Evolutionary conservation across 2,797 vertebrate species (phyloP).

Genomic region (Urophycis tenuis): DNA sequence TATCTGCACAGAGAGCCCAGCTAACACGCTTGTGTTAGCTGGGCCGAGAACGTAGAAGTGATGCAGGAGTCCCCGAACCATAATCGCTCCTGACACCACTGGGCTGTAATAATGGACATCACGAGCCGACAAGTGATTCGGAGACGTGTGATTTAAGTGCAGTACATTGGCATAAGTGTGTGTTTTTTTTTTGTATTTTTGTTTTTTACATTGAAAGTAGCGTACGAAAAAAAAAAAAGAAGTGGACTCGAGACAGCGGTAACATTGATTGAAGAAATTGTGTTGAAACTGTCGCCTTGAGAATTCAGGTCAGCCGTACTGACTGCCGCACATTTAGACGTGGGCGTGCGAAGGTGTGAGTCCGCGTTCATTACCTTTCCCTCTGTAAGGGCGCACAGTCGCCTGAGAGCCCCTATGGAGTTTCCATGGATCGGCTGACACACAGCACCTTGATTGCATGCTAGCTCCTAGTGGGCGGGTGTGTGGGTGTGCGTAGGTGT

Average conservation of each 20-base stretch:
- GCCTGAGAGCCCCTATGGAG: constrained; percentile 41
- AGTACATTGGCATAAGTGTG: constrained; percentile 17
- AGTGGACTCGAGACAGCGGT: constrained; percentile 26
- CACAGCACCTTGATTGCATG: constrained; percentile 23
- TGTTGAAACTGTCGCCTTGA: constrained; percentile 48
- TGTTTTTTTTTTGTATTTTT: not conserved
- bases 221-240: constrained; percentile 16
- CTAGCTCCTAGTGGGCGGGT: not conserved
- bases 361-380: constrained; percentile 62
- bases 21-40: not conserved
- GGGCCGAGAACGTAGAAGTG: not conserved
- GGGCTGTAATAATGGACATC: constrained; percentile 1
- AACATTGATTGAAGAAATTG: constrained; percentile 44
- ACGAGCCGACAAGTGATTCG: not conserved
- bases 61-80: not conserved
- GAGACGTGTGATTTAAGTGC: constrained; percentile 25
- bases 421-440: constrained; percentile 55
- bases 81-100: not conserved
- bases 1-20: not conserved
- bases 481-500: constrained; percentile 14
- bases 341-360: constrained; percentile 64
- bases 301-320: constrained; percentile 53
- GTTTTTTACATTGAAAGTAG: not conserved
- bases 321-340: constrained; percentile 50
- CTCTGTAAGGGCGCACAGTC: constrained; percentile 35